These are phyloP conservation scores for Prochilodus magdalenae DNA, from an alignment of 2,113 vertebrate species.

Conservation along the genomic window DNA sequence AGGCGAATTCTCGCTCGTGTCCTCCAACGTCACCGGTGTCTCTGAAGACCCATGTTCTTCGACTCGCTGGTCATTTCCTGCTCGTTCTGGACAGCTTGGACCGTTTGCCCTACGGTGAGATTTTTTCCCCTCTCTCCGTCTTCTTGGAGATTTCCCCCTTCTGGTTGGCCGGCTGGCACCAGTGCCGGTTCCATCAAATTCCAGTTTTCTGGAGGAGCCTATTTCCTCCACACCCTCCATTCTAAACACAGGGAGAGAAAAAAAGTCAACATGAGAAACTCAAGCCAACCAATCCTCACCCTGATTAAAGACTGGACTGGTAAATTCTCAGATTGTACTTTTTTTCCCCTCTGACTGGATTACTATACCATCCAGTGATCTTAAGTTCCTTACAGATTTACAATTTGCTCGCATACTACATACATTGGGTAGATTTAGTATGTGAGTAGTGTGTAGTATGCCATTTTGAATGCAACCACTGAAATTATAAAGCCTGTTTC, in stretches of 20 bases:
- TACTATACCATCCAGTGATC: no score
- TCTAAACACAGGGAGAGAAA: background rate
- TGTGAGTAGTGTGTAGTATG: no score
- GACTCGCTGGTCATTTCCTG: constrained; percentile 63
- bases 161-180: constrained; percentile 57
- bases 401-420: no score
- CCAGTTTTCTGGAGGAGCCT: constrained; percentile 22
- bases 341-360: no score
- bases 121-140: constrained; percentile 73
- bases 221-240: constrained; percentile 67
- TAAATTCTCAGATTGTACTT: no score
- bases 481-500: no score
- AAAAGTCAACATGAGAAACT: no score
- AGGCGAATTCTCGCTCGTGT: constrained; percentile 72
- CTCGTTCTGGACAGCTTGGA: constrained; percentile 70
- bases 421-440: no score
- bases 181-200: constrained; percentile 50
- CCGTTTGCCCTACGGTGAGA: constrained; percentile 64
- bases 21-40: constrained; percentile 61
- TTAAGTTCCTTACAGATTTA: no score
- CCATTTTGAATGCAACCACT: no score
- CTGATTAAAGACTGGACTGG: no score
- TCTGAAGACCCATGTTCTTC: constrained; percentile 72
- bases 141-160: constrained; percentile 72
- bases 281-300: no score